Evolutionary conservation across 2,797 vertebrate genomes (phyloP).

Genomic region (Pelobates cultripes): DNA sequence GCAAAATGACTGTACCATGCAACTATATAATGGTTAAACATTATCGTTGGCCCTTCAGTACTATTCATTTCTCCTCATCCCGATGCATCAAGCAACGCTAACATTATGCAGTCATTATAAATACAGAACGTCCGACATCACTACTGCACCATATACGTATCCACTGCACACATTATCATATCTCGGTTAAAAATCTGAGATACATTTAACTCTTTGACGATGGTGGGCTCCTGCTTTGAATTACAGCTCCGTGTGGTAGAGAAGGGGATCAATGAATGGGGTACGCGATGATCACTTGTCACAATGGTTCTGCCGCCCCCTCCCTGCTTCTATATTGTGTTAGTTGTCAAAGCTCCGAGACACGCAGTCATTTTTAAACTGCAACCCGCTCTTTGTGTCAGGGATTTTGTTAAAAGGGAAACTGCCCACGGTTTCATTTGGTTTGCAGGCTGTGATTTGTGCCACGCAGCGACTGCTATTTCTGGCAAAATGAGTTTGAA

Average conservation of each 20-base stretch:
- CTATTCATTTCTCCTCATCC: too few relatives aligned
- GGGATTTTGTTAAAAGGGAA: constrained; percentile 26
- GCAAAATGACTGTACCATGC: too few relatives aligned
- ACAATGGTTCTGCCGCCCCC: background rate
- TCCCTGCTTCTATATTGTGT: constrained; percentile 5
- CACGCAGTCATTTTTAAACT: constrained; percentile 4
- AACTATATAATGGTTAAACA: too few relatives aligned
- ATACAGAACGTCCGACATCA: too few relatives aligned
- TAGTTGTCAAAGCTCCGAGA: constrained; percentile 17
- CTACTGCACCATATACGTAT: too few relatives aligned
- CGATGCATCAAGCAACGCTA: too few relatives aligned
- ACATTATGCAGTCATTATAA: too few relatives aligned
- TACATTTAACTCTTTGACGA: too few relatives aligned
- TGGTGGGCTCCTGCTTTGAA: background rate
- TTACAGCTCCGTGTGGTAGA: background rate
- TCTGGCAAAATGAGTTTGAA: constrained; percentile 31
- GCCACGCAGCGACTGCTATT: constrained; percentile 10
- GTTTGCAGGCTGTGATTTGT: constrained; percentile 19
- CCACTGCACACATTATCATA: too few relatives aligned
- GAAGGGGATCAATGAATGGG: background rate
- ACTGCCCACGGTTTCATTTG: constrained; percentile 21
- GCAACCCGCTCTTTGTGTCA: constrained; percentile 17
- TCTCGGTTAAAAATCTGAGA: too few relatives aligned
- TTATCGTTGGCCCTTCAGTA: too few relatives aligned
- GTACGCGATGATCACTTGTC: background rate